Evolutionary conservation across 2,113 vertebrate genomes (phyloP), one percentile per base, ranked within the genome.

Genomic region (Maccullochella peelii): DNA sequence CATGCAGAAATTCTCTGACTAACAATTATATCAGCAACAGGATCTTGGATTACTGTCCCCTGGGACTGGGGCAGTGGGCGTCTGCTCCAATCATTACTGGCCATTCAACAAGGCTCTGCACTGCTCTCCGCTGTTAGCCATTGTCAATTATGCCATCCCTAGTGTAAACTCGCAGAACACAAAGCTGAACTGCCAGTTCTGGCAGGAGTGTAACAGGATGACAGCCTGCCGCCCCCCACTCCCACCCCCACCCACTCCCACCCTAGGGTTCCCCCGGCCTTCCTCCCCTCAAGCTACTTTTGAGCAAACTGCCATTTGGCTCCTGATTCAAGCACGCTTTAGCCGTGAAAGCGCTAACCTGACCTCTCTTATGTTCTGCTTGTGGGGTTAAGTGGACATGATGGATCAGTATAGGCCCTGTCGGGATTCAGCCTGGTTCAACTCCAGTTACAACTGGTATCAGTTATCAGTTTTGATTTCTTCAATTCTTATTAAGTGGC

Each of bases 11-110:
- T 95, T 96, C 94, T 96, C 95, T 95, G 95, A 96, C 96, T 96
- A 96, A 96, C 96, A 96, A 96, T 96, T 96, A 96, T 96, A 96
- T 96, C 96, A 96, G 96, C 95, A 96, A 96, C 94, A 95, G 95
- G 94, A 96, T 96, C 95, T 96, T 92, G 94, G 95, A 96, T 96
- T 96, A 95, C 91, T 83, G 92, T 95, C 96, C 94, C 95, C 77
- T 5, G 95, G 91, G 96, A 94, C 88, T 77, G 83, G 94, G 93
- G 90, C 93, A 93, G 95, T 95, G 94, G 94, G 95, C 94, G 94
- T 96, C 95, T 94, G 94, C 95, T 95, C 94, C 95, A 95, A 95
- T 96, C 95, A 96, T 96, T 94, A 95, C 95, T 91, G 95, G 95
- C 95, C 95, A 96, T 95, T 96, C 95, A 95, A 95, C 94, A 95